Evolutionary conservation across 1,140 invertebrate species (phyloP), one percentile per base, ranked within the genome.

Genomic region (Drosophila kikkawai): DNA sequence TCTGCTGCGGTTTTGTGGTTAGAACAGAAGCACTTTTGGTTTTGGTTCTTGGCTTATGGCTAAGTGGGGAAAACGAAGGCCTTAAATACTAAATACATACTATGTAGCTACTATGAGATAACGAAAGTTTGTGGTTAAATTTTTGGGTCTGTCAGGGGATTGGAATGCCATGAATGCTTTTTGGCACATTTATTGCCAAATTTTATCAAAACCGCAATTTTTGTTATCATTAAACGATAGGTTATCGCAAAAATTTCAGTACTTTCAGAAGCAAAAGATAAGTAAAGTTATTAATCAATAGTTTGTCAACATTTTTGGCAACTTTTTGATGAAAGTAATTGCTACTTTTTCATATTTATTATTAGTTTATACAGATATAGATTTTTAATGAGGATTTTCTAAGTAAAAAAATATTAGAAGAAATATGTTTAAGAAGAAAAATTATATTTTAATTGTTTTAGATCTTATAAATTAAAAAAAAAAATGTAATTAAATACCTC

Each of bases 21-120:
- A 51, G 68, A 74, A 60, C 70, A 74, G 70, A 74, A 60, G 53
- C 68, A 60, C 37, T 51, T 34, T 51, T 17, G n/a, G 29, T 51
- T 51, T 73, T 42, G 44, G 29, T 48, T 69, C 63, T 50, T 65
- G 45, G 59, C 8, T 34, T 17, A 22, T 56, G 63, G 39, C 15
- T 36, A 60, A 32, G 13, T n/a, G 26, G 36, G 5, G 7, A 59
- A 59, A 59, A 7, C 17, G 1, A 22, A 42, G 56, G n/a, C 34
- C 65, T 68, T 47, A 68, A 70, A 55, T 51, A 22, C 39, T 34
- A 32, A 32, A 8, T 36, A 41, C 6, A 26, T 19, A 48, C 19
- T 47, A 56, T 9, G n/a, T 36, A 41, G 8, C 19, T 19, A 48
- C 19, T 39, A 56, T 9, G 12, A 68, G 13, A 34, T 32, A 64